Conservation (phyloP, 2,888 invertebrate species). For the Iselma pallidipennis region DNA sequence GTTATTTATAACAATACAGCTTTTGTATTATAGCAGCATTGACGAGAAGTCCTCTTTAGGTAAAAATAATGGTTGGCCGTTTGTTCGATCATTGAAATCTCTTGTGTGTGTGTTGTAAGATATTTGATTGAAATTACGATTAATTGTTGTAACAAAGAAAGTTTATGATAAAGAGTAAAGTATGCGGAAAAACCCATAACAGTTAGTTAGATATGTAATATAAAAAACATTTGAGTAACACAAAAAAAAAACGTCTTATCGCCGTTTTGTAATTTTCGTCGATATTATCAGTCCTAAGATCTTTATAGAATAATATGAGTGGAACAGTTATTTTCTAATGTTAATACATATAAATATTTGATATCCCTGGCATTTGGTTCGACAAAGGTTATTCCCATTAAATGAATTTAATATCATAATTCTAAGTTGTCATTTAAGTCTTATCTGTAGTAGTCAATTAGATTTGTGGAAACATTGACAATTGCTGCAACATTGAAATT, state of each 20-base stretch:
- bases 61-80: neutral
- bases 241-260: too few relatives aligned
- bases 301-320: neutral
- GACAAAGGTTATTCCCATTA: neutral
- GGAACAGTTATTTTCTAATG: neutral
- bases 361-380: neutral
- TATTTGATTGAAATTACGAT: too few relatives aligned
- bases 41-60: neutral
- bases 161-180: too few relatives aligned
- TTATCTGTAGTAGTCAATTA: neutral
- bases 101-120: too few relatives aligned
- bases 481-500: neutral
- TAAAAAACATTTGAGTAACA: too few relatives aligned
- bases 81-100: neutral
- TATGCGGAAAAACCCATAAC: neutral
- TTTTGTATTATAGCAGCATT: neutral
- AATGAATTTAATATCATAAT: neutral
- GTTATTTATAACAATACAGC: neutral
- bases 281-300: too few relatives aligned
- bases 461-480: too few relatives aligned
- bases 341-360: neutral
- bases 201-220: too few relatives aligned
- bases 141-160: too few relatives aligned
- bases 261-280: too few relatives aligned
- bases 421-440: neutral